Base-by-base conservation (phyloP, 2,888 invertebrate genomes). In the Yponomeuta plumbellus region DNA sequence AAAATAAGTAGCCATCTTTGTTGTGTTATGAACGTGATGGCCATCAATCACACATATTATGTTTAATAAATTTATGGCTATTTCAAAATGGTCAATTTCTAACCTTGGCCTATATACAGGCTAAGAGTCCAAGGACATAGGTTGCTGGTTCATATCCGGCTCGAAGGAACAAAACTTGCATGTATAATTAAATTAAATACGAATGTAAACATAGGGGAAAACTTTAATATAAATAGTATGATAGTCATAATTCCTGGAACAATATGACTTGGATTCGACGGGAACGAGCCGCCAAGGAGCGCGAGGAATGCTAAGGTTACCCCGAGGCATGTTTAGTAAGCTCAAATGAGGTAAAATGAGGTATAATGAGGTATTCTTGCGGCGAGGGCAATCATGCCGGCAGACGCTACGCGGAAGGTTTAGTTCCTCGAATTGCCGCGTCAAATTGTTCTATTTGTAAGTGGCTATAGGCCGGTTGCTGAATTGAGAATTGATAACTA, bases 361-460 rank as follows among this genome's bases (percentile, higher is more conserved):
- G 56, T 17, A 34, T 64, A 64, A 64, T 64, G 56, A 64, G 64
- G 64, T 64, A 39, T 64, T 64, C 64, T 57, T 26, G 56, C 56
- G 17, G 26, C 56, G 56, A 64, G 57, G 17, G 26, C 56, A 64
- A 64, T 64, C 64, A 64, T n/a, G 64, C 57, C 13, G 22, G 52
- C 56, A n/a, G 56, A 6, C 17, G 26, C 26, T 56, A 57, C 57
- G 20, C 57, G 64, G 64, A 64, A 64, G 64, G 26, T 56, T 44
- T 44, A 40, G 40, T 23, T 17, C 22, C 64, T 22, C 64, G 52
- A 64, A 64, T 64, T 64, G 52, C 40, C 13, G 21, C 52, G 22
- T 20, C 44, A 62, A 62, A 39, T 62, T 62, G n/a, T 62, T 17
- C 62, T 62, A 62, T 62, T 62, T 62, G 62, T 39, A 6, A 6